Base-by-base conservation (phyloP, 2,888 invertebrate species). In the Apodemia mormo region DNA sequence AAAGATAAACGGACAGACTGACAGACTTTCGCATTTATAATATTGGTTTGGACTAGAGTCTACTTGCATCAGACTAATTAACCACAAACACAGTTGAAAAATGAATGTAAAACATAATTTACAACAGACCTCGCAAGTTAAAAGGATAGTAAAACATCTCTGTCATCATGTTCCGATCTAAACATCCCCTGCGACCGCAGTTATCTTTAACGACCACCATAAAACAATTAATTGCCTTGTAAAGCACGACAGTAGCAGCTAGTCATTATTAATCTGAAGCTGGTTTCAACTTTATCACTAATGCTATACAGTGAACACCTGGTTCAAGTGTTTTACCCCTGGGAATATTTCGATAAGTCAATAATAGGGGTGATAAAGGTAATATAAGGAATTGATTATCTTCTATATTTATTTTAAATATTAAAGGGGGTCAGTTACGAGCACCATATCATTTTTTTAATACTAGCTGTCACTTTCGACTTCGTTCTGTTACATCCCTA, bases 141-240 rank as follows among this genome's bases (percentile, higher is more conserved):
- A 66, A 73, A 72, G 12, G 77, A 77, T 76, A 77, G 76, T 78
- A 80, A 76, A 75, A 69, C 75, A 75, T 71, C 69, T 78, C 77
- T 76, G 80, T 82, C 82, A 72, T 76, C 78, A 76, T 75, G 77
- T 77, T 74, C 69, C 78, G 81, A 78, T 80, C 80, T 81, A 85
- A 88, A 87, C 91, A 89, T 85, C 89, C 89, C 87, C 81, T 72
- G 75, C 76, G 72, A 79, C 81, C 80, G 76, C 82, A 84, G 82
- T 87, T 87, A 90, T 90, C 89, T 89, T 83, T 83, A 86, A 85
- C 83, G 82, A 80, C 83, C 73, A 78, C 78, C 81, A 87, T 90
- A 86, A 89, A 92, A 90, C 82, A 85, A 89, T 89, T 91, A 90
- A 92, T 87, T 83, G 79, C 79, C 80, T 77, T 82, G 86, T 91